A percentile compares a stretch with the other conserved stretches of the same genome.
phyloP scores from a whole-genome alignment of 1,140 invertebrate species.

The Zaprionus nigranus region DNA sequence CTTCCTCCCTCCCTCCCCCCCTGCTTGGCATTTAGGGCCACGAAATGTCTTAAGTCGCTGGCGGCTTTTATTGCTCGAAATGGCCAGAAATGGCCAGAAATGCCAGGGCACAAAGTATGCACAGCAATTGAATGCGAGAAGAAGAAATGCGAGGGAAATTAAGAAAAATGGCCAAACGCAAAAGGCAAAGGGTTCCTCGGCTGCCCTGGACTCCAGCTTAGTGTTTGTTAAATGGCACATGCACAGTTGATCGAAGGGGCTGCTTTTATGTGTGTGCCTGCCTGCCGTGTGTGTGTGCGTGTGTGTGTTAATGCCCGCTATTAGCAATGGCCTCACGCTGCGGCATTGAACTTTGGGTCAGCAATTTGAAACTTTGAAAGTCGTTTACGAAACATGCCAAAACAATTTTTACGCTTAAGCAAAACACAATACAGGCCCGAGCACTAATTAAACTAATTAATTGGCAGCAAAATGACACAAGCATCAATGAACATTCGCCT shows the following conservation, averaged over 20 bases:
- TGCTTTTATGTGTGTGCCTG: background rate
- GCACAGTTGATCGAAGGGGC: slow-evolving; percentile 65
- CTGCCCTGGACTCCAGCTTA: slow-evolving; percentile 19
- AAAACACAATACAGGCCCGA: slow-evolving; percentile 16
- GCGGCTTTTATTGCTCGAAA: slow-evolving; percentile 72
- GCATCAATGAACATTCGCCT: background rate
- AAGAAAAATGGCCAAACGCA: slow-evolving; percentile 70
- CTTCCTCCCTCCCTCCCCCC: slow-evolving; percentile 15
- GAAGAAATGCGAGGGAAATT: slow-evolving; percentile 58
- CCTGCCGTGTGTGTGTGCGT: background rate
- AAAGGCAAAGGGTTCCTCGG: slow-evolving; percentile 43
- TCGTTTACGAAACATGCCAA: slow-evolving; percentile 45
- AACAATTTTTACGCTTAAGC: slow-evolving; percentile 42
- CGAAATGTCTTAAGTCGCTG: slow-evolving; percentile 75
- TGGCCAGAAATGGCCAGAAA: slow-evolving; percentile 38
- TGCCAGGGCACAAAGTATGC: slow-evolving; percentile 38
- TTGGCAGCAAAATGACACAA: slow-evolving; percentile 29
- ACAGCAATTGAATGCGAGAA: slow-evolving; percentile 40
- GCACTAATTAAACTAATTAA: slow-evolving; percentile 77
- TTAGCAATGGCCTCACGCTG: slow-evolving; percentile 53
- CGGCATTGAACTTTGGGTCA: slow-evolving; percentile 45
- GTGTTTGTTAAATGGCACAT: slow-evolving; percentile 80
- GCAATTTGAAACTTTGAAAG: slow-evolving; percentile 64
- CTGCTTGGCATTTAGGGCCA: slow-evolving; percentile 46
- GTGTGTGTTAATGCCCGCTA: slow-evolving; percentile 64